Evolutionary conservation across 2,797 vertebrate species (phyloP).

Genomic region (Cottoperca gobio): DNA sequence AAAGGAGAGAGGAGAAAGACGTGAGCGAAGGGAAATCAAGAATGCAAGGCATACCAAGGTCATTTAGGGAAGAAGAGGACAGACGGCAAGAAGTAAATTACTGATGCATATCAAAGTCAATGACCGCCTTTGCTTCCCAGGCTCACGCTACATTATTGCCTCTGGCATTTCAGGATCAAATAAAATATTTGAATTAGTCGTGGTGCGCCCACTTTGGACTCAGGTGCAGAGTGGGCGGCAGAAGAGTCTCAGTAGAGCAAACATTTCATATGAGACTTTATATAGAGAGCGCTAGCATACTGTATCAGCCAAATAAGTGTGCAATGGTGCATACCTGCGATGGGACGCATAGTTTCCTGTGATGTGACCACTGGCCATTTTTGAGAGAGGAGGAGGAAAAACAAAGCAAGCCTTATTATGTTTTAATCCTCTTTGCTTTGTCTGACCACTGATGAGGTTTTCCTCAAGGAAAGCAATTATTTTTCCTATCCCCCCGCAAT

Average conservation of each 20-base stretch:
- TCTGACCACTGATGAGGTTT: slow-evolving; percentile 78
- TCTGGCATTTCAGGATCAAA: slow-evolving; percentile 65
- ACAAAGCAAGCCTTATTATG: slow-evolving; percentile 77
- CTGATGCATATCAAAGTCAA: slow-evolving; percentile 76
- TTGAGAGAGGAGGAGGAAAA: slow-evolving; percentile 72
- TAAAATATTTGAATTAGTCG: slow-evolving; percentile 64
- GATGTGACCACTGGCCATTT: slow-evolving; percentile 97
- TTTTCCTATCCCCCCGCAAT: slow-evolving; percentile 73
- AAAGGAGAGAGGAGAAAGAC: slow-evolving; percentile 59
- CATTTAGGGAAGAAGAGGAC: slow-evolving; percentile 74
- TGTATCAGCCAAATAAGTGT: background rate
- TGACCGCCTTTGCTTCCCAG: slow-evolving; percentile 57
- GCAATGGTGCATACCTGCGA: slow-evolving; percentile 88
- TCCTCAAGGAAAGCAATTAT: slow-evolving; percentile 86
- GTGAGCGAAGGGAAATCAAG: slow-evolving; percentile 78
- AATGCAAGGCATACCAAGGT: slow-evolving; percentile 78
- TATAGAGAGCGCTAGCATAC: slow-evolving; percentile 6
- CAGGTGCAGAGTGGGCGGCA: slow-evolving; percentile 25
- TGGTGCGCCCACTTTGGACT: slow-evolving; percentile 30
- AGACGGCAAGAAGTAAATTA: slow-evolving; percentile 74
- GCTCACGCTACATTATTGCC: slow-evolving; percentile 59
- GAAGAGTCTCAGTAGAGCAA: slow-evolving; percentile 35
- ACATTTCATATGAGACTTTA: slow-evolving; percentile 22
- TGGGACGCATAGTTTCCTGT: slow-evolving; percentile 99
- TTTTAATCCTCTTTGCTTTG: slow-evolving; percentile 82